Conservation (phyloP, 2,797 vertebrate species). For the Anguilla anguilla region DNA sequence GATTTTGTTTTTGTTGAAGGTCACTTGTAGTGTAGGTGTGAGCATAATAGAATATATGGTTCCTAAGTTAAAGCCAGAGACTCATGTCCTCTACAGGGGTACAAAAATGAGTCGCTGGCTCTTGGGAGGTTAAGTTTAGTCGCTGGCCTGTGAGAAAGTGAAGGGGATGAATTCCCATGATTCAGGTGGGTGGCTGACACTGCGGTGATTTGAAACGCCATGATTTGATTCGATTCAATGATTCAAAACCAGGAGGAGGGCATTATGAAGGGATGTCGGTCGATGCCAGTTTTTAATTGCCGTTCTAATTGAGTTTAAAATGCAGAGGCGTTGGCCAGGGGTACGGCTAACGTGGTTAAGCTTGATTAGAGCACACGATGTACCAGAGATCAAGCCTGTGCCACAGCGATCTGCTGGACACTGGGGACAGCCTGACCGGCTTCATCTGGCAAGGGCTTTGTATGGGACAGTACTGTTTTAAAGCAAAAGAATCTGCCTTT, state of each 20-base stretch:
- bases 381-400: background rate
- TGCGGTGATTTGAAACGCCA: too few relatives aligned
- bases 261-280: background rate
- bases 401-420: background rate
- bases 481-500: background rate
- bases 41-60: too few relatives aligned
- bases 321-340: slow-evolving; percentile 10
- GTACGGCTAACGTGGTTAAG: slow-evolving; percentile 18
- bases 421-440: background rate
- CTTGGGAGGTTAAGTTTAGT: background rate
- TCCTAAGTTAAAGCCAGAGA: too few relatives aligned
- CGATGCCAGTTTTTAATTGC: slow-evolving; percentile 26
- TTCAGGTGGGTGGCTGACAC: background rate
- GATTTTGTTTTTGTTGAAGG: too few relatives aligned
- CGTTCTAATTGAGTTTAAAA: slow-evolving; percentile 19
- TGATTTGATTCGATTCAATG: background rate
- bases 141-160: background rate
- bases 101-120: too few relatives aligned
- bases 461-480: background rate
- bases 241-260: background rate
- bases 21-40: too few relatives aligned
- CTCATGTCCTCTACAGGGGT: too few relatives aligned
- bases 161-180: background rate
- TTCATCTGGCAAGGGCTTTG: background rate
- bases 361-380: slow-evolving; percentile 39